A percentile compares a stretch with the other conserved stretches of the same genome.
phyloP scores from a whole-genome alignment of 2,113 vertebrate genomes.

The Bubo scandiacus region DNA sequence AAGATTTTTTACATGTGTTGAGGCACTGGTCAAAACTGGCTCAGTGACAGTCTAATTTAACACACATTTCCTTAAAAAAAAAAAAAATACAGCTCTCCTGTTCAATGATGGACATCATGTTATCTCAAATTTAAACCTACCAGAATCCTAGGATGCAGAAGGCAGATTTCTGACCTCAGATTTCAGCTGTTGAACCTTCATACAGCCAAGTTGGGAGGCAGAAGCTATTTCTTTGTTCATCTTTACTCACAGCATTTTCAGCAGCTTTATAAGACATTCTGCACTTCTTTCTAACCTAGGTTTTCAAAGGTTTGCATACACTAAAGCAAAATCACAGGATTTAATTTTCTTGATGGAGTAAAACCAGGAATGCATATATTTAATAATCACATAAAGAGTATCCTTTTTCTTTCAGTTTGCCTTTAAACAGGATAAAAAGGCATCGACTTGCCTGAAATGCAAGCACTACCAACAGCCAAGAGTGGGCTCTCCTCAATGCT shows the following conservation, averaged over 20 bases:
- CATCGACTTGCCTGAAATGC: neutral
- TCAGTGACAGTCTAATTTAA: neutral
- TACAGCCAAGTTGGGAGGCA: neutral
- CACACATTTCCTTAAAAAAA: neutral
- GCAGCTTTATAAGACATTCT: neutral
- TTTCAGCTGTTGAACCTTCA: neutral
- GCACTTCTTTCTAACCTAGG: neutral
- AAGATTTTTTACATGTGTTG: neutral
- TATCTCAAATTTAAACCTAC: neutral
- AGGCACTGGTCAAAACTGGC: neutral
- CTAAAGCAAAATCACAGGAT: neutral
- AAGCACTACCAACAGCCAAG: neutral
- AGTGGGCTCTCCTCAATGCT: neutral
- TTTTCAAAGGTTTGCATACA: neutral
- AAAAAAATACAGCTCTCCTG: neutral
- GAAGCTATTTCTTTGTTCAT: neutral
- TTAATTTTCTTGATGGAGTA: neutral
- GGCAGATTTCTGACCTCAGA: neutral
- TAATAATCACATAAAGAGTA: neutral
- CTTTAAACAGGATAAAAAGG: neutral
- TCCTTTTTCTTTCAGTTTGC: neutral
- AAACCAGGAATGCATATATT: rapidly evolving
- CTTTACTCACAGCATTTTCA: neutral
- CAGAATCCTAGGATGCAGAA: neutral
- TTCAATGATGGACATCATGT: neutral